Evolutionary conservation across 2,888 invertebrate species (phyloP).

Genomic region (Nowickia ferox): DNA sequence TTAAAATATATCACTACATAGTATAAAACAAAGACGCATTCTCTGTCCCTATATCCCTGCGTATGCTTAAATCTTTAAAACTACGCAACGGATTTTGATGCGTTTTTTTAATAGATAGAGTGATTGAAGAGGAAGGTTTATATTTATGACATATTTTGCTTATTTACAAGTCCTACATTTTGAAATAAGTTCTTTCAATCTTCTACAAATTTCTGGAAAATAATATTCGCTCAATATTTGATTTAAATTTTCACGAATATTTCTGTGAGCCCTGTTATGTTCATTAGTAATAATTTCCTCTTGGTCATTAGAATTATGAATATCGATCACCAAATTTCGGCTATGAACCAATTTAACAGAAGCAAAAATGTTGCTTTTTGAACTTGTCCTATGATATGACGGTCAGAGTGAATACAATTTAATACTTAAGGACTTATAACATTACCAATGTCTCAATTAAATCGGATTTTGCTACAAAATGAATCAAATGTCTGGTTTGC

Average conservation of each 20-base stretch:
- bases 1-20: too few relatives aligned
- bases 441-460: constrained; percentile 54
- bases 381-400: constrained; percentile 36
- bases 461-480: constrained; percentile 40
- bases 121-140: too few relatives aligned
- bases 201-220: constrained; percentile 14
- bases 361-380: constrained; percentile 53
- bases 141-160: neutral
- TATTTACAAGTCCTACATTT: constrained; percentile 17
- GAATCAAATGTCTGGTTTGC: constrained; percentile 29
- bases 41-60: too few relatives aligned
- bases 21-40: too few relatives aligned
- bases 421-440: constrained; percentile 37
- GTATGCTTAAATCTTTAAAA: too few relatives aligned
- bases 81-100: too few relatives aligned
- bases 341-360: constrained; percentile 35
- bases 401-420: constrained; percentile 60
- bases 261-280: constrained; percentile 57
- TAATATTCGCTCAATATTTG: constrained; percentile 48
- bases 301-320: constrained; percentile 60
- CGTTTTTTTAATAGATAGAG: too few relatives aligned
- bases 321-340: constrained; percentile 56
- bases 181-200: neutral
- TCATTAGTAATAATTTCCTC: constrained; percentile 58
- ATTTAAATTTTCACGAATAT: constrained; percentile 37